Base-by-base conservation (phyloP, 2,113 vertebrate species). In the Tyto alba region DNA sequence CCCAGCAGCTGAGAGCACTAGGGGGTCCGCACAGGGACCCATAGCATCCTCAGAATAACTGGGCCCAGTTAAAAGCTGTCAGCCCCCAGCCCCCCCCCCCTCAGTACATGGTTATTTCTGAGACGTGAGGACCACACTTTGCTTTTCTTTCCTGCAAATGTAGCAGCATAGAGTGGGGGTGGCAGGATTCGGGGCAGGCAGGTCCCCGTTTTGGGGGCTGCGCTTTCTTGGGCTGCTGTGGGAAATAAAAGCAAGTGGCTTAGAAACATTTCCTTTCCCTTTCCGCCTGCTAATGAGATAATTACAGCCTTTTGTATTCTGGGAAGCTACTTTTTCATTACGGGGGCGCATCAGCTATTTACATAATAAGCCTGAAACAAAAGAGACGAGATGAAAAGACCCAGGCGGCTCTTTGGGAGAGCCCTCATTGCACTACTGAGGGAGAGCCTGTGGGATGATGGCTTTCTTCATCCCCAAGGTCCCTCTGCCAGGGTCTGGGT, bases 271-370 rank as follows among this genome's bases (percentile, higher is more conserved):
- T 94, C 95, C 91, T 93, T 88, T 82, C 57, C 90, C 85, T 96
- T 92, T 88, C 91, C 5, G 36, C 80, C 92, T 80, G 80, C 92
- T 97, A 97, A 97, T 97, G 90, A 95, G 95, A 91, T 97, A 96
- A 97, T 97, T 97, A 97, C 85, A 91, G 97, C 80, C 93, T 97
- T 97, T 96, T 96, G 94, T 95, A 60, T 94, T 95, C 96, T 78
- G 95, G 91, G 94, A 95, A 95, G 94, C 94, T 48, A 95, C 88
- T 94, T 96, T 93, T 85, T 94, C 86, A 94, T 97, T 97, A 97
- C 18, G 20, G 94, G 85, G 95, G 83, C 95, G 45, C 85, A 93
- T 43, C 78, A 81, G 68, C 93, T 89, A 92, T 96, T 96, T 96
- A 94, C 86, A 95, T 95, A 95, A 96, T 93, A 55, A 92, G 90